Base-by-base conservation (phyloP, 2,888 invertebrate genomes). In the Caenorhabditis uteleia region DNA sequence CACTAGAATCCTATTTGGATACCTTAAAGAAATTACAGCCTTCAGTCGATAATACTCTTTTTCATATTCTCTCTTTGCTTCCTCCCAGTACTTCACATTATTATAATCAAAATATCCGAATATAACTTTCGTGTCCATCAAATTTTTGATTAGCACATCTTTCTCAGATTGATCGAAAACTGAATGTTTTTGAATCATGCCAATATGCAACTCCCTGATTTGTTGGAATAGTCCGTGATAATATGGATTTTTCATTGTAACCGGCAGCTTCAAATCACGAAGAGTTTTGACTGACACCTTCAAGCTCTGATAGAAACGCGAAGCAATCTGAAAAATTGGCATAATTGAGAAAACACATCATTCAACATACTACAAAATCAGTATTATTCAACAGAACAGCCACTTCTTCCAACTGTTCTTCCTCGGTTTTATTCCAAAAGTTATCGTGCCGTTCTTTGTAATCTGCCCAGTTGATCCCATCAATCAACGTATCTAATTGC, bases 71-170 rank as follows among this genome's bases (percentile, higher is more conserved):
- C 34, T 34, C 21, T 57, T 57, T 0, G 64, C 64, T 44, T 53
- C 12, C 25, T 40, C 39, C 57, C 57, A 57, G 2, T 36, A n/a
- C 0, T 6, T 21, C 0, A 49, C 6, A 54, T 57, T 27, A 43
- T 57, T 57, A 31, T 57, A 53, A 26, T 64, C 64, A 29, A 49
- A 33, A n/a, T 27, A 44, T 10, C 48, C 50, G 20, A 64, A 64
- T 12, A 57, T 47, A 2, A 57, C 25, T 45, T 64, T 64, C 2
- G 57, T n/a, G 26, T 27, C 45, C 6, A 45, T 45, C 34, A 64
- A 31, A 36, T 29, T 42, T 6, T 53, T 55, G 16, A 49, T 45
- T 40, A 64, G 14, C 1, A 16, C 7, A 12, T 48, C n/a, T 10
- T 54, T 57, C 6, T 54, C 40, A 7, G 36, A 48, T 14, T 44